A percentile compares a stretch with the other conserved stretches of the same genome.
phyloP scores from a whole-genome alignment of 2,113 vertebrate genomes.

The Cardinalis cardinalis region DNA sequence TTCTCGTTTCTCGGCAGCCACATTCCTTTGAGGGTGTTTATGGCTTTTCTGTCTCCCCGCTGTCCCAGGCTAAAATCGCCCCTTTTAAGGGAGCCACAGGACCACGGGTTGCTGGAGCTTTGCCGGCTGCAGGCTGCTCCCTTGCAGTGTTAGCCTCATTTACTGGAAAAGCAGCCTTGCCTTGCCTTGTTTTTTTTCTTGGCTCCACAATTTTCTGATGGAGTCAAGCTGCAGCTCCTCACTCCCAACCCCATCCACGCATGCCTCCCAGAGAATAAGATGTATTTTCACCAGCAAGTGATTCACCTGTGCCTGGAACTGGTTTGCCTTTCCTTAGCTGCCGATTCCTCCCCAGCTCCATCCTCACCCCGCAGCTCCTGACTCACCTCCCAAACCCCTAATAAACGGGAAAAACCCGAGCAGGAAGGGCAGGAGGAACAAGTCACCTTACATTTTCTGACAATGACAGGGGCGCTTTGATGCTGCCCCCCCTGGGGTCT shows the following conservation, averaged over 20 bases:
- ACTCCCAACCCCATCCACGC: neutral
- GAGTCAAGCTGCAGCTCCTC: neutral
- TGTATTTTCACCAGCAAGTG: slow-evolving; percentile 3
- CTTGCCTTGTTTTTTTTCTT: neutral
- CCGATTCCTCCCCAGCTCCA: neutral
- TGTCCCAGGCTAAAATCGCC: neutral
- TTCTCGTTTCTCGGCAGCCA: neutral
- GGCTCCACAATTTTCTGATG: neutral
- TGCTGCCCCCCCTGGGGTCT: neutral
- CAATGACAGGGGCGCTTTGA: neutral
- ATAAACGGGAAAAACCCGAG: neutral
- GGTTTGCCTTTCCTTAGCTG: neutral
- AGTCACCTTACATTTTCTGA: slow-evolving; percentile 8
- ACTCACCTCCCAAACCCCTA: slow-evolving; percentile 24
- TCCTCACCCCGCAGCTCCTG: neutral
- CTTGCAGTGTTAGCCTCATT: neutral
- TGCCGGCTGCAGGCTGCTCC: neutral
- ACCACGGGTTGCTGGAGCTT: neutral
- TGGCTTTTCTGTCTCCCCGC: neutral
- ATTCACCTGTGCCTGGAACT: slow-evolving; percentile 39
- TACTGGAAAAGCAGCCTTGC: neutral
- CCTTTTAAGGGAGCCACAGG: slow-evolving; percentile 42
- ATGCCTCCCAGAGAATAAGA: neutral
- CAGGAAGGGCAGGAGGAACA: slow-evolving; percentile 2
- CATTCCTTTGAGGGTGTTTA: neutral